Percentiles rank a stretch among this genome's conserved stretches.
phyloP scores from a whole-genome alignment of 2,888 invertebrate genomes.

The Zygothrica quintamaculata region DNA sequence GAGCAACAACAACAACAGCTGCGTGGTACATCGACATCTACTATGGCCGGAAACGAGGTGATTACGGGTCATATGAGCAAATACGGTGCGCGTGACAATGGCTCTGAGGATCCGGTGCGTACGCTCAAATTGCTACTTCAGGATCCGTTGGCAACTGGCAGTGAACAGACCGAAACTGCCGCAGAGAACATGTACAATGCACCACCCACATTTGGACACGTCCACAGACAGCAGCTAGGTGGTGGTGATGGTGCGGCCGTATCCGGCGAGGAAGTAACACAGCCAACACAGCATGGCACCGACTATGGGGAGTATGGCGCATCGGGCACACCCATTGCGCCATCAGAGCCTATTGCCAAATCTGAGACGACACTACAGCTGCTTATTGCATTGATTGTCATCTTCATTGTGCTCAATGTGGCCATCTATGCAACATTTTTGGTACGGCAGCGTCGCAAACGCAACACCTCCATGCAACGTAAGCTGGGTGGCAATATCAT shows the following conservation, averaged over 20 bases:
- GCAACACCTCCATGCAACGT: conserved; percentile 70
- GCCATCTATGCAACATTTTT: conserved; percentile 82
- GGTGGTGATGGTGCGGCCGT: conserved; percentile 8
- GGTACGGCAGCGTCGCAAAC: conserved; percentile 81
- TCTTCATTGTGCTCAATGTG: conserved; percentile 90
- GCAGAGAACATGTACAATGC: conserved; percentile 84
- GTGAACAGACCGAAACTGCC: conserved; percentile 61
- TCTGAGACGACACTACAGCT: conserved; percentile 88
- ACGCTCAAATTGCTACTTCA: conserved; percentile 82
- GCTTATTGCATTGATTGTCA: conserved; percentile 87
- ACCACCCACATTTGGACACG: conserved; percentile 82
- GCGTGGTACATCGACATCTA: conserved; percentile 22
- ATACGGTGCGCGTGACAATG: conserved; percentile 82
- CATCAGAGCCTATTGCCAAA: conserved; percentile 85
- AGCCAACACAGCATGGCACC: conserved; percentile 17
- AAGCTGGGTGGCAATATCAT: conserved; percentile 83
- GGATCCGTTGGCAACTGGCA: conserved; percentile 68
- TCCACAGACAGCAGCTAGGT: conserved; percentile 51
- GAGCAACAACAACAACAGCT: conserved; percentile 74
- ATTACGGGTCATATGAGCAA: conserved; percentile 84
- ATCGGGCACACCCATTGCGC: conserved; percentile 15
- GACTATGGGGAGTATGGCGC: conserved; percentile 39
- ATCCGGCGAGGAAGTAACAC: conserved; percentile 39
- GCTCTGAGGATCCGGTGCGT: conserved; percentile 83
- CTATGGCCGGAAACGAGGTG: conserved; percentile 71